Base-by-base conservation (phyloP, 2,113 vertebrate species). In the Alligator sinensis region DNA sequence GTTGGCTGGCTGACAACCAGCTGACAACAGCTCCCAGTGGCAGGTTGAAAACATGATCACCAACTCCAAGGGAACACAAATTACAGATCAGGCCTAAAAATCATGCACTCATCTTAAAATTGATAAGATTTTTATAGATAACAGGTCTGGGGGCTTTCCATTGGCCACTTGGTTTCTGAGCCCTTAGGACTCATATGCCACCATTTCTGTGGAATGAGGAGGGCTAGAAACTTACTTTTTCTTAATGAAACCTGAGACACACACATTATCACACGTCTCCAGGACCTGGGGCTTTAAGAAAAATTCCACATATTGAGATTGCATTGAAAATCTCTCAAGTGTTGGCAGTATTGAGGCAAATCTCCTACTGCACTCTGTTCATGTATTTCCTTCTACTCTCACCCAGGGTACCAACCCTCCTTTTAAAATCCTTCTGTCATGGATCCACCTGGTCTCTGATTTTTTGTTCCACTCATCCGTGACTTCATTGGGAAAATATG, bases 51-150 rank as follows among this genome's bases (percentile, higher is more conserved):
- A 89, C 0, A 77, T 15, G 14, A 80, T 91, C 88, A 86, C 77
- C 30, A 82, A n/a, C 63, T 30, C 25, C 74, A 80, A 77, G 64
- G 14, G 30, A 28, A 57, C 54, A 89, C 74, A 63, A 94, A 89
- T 22, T 21, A 18, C 30, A 9, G 18, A n/a, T 66, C 6, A 18
- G 28, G 64, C 28, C 27, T 1, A 57, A 14, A 64, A 89, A 61
- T 84, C 12, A 3, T 79, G 10, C 83, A 76, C 93, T 84, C 84
- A 83, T 81, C 55, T 91, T 75, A 82, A 82, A 91, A 91, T 89
- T 87, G 77, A 25, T 66, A 30, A 79, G 93, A 84, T 87, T 76
- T 89, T 86, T 92, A 94, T 91, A 94, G 89, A 2, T 9, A 54
- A 18, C 54, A 64, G 81, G 92, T 25, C 54, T 5, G 3, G 57